Evolutionary conservation across 2,888 invertebrate species (phyloP).

Genomic region (Anthrax anthrax): DNA sequence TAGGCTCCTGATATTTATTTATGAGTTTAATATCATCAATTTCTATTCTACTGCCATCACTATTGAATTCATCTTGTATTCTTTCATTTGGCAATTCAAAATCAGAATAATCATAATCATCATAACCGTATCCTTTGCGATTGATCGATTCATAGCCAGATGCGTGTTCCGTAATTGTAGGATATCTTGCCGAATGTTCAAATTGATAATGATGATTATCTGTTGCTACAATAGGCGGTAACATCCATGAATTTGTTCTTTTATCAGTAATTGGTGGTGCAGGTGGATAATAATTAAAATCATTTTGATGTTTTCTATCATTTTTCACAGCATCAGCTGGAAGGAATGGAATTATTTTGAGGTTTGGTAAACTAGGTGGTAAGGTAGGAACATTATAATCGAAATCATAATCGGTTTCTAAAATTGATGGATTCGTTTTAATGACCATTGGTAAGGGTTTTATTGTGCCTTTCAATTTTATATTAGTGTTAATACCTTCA

Average conservation of each 20-base stretch:
- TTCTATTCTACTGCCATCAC: background rate
- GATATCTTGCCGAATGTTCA: conserved; percentile 18
- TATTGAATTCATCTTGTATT: background rate
- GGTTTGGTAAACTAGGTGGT: conserved; percentile 70
- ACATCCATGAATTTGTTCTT: conserved; percentile 6
- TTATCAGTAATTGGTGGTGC: conserved; percentile 13
- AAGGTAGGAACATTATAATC: conserved; percentile 57
- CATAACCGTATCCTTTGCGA: conserved; percentile 5
- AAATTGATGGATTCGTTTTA: conserved; percentile 29
- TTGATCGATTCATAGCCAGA: conserved; percentile 10
- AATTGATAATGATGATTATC: background rate
- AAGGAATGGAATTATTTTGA: conserved; percentile 77
- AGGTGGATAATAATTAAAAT: conserved; percentile 7
- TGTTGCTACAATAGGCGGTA: conserved; percentile 13
- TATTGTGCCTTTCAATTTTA: background rate
- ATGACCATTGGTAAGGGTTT: conserved; percentile 18
- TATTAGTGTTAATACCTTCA: conserved; percentile 15
- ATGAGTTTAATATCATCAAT: conserved; percentile 2
- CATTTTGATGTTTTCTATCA: conserved; percentile 12
- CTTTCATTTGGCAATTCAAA: background rate
- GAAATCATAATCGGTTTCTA: conserved; percentile 48
- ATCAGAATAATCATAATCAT: conserved; percentile 8
- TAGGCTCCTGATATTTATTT: conserved; percentile 2
- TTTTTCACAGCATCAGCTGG: conserved; percentile 62
- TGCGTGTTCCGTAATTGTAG: conserved; percentile 20